Conservation (phyloP, 2,113 vertebrate species). For the Psilopogon haemacephalus region DNA sequence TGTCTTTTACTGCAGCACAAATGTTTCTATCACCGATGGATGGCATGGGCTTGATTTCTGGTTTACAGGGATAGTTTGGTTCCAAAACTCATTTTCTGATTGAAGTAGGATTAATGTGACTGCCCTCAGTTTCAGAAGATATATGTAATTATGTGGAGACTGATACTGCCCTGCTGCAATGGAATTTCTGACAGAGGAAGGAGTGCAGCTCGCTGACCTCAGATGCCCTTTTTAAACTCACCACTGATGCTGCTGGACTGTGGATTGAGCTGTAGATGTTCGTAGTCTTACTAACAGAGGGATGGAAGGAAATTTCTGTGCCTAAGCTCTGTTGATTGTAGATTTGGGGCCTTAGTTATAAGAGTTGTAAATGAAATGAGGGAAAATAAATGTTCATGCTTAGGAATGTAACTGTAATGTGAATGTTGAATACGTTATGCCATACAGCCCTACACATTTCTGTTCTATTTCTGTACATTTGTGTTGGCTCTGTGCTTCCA, state of each 20-base stretch:
- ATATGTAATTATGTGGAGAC: constrained; percentile 39
- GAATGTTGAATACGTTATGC: too few relatives aligned
- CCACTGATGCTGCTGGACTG: neutral
- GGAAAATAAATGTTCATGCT: neutral
- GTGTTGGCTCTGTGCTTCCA: neutral
- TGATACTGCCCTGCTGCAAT: constrained; percentile 42
- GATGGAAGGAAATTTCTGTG: neutral
- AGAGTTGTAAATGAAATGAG: neutral
- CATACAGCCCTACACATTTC: too few relatives aligned
- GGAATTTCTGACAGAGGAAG: constrained; percentile 49
- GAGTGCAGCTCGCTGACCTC: constrained; percentile 34
- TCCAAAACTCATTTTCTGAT: constrained; percentile 53
- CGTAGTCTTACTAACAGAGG: neutral
- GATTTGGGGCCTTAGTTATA: neutral
- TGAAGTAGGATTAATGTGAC: constrained; percentile 6
- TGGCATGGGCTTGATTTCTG: constrained; percentile 10
- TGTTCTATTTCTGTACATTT: neutral
- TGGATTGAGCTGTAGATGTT: neutral
- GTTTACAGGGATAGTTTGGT: constrained; percentile 9
- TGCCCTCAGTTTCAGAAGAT: constrained; percentile 55
- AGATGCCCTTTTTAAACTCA: constrained; percentile 5
- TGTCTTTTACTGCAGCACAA: neutral
- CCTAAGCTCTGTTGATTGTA: neutral
- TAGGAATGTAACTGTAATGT: neutral
- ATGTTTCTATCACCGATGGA: neutral